Base-by-base conservation (phyloP, 2,113 vertebrate species). In the Pavo muticus region DNA sequence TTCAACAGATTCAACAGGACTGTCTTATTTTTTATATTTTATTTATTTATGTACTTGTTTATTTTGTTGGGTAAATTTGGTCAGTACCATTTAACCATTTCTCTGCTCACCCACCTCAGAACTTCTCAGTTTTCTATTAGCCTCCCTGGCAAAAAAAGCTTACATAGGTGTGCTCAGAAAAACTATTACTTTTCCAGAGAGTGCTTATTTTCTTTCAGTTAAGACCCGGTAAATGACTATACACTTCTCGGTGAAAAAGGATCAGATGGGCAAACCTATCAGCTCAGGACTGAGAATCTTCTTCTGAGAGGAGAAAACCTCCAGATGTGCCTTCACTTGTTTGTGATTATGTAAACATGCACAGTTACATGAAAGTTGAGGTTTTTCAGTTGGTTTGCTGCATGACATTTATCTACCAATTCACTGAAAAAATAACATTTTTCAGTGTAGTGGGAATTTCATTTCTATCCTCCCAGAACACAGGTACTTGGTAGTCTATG, bases 251-350 rank as follows among this genome's bases (percentile, higher is more conserved):
- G 17, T 14, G n/a, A 35, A 90, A 82, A 82, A 86, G 11, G 3
- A 19, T 73, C 11, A 57, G 6, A 5, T 59, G 13, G n/a, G 76
- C 15, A 2, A 75, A 24, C 2, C 56, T 29, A 24, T 27, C 29
- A 72, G 8, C 29, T 73, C 71, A 79, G 61, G 42, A 72, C 3
- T 19, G 5, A 6, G 27, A 68, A 50, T 90, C 23, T 81, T 25
- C 6, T 17, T 37, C 16, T 2, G 2, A 72, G 42, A 82, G 35
- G 1, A 84, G 4, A 69, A 84, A 90, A 50, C 16, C 6, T 63
- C 44, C 1, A 10, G 67, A 44, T 2, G 8, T 6, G 1, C 37
- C 30, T 78, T 71, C 27, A 35, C 14, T 56, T 1, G 0, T 6
- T 39, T 65, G 14, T 65, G 54, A 32, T 30, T 2, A 2, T 57